phyloP scores from a whole-genome alignment of 1,140 invertebrate genomes.

The Drosophila pandora region DNA sequence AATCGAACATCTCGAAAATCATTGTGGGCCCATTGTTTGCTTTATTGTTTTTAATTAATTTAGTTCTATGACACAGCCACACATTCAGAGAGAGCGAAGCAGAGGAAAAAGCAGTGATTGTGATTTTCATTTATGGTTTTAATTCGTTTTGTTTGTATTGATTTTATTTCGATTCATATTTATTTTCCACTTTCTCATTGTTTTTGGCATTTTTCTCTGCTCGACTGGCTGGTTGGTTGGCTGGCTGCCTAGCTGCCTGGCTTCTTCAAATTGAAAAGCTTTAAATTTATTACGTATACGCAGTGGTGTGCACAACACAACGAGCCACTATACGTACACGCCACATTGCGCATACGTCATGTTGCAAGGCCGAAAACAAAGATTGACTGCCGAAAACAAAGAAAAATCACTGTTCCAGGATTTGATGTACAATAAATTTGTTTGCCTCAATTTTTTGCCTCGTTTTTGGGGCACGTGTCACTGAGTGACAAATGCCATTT shows the following conservation, averaged over 20 bases:
- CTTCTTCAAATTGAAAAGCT: background rate
- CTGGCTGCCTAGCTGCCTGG: background rate
- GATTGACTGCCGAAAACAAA: background rate
- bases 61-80: conserved; percentile 12
- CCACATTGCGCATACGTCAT: conserved; percentile 32
- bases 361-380: conserved; percentile 1
- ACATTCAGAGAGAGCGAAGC: background rate
- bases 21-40: conserved; percentile 19
- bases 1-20: conserved; percentile 16
- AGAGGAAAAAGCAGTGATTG: conserved; percentile 31
- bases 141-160: conserved; percentile 49
- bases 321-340: background rate
- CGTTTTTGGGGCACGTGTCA: conserved; percentile 14
- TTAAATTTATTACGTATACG: conserved; percentile 1
- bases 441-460: background rate
- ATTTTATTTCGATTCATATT: conserved; percentile 41
- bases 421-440: conserved; percentile 3
- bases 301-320: background rate
- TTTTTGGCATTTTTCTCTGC: background rate
- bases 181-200: conserved; percentile 11
- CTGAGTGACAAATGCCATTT: conserved; percentile 42
- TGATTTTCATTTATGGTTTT: conserved; percentile 55
- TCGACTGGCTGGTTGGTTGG: no score
- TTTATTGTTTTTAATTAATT: conserved; percentile 54
- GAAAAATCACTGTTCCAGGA: background rate